A percentile compares a stretch with the other conserved stretches of the same genome.
These are phyloP conservation scores for Hemiprocne comata DNA, from an alignment of 2,113 vertebrate species.

Conservation along the genomic window DNA sequence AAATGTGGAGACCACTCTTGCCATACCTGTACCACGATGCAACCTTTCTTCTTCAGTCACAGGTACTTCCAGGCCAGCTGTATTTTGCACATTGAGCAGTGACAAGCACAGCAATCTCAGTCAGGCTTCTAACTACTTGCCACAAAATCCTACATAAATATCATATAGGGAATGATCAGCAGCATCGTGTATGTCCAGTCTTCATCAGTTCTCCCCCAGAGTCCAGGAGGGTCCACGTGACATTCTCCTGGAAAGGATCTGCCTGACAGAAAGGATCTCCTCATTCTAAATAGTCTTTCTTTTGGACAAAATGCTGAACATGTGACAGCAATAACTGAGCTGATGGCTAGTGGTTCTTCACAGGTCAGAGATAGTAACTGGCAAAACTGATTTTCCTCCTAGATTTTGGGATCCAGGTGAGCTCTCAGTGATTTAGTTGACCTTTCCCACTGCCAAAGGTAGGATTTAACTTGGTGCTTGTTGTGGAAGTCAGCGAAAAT, in stretches of 20 bases:
- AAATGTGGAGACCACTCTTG: background rate
- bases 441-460: background rate
- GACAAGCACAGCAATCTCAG: background rate
- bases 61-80: background rate
- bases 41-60: background rate
- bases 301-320: background rate
- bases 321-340: background rate
- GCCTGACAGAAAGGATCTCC: background rate
- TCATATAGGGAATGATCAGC: background rate
- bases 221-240: background rate
- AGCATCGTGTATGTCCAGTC: background rate
- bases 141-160: background rate
- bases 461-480: background rate
- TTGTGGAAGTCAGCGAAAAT: background rate
- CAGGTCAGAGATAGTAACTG: background rate
- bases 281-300: background rate
- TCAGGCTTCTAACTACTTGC: background rate
- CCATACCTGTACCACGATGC: too few species aligned
- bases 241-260: background rate
- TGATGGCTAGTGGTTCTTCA: background rate
- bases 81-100: background rate
- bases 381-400: background rate
- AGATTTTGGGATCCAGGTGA: background rate
- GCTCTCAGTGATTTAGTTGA: background rate
- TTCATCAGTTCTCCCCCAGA: background rate